phyloP scores from a whole-genome alignment of 1,140 invertebrate genomes.

The Cydia fagiglandana region DNA sequence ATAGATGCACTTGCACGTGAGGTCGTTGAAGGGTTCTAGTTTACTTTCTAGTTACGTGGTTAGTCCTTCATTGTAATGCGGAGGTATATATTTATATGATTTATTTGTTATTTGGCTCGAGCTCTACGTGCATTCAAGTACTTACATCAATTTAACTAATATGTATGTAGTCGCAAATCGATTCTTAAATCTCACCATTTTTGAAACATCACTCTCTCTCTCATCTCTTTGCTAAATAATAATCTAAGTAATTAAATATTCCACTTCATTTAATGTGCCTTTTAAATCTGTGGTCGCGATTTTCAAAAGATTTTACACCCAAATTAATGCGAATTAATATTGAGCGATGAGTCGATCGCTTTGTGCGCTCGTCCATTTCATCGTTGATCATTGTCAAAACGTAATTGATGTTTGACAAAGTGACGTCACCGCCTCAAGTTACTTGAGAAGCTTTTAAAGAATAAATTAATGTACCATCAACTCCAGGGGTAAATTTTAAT shows the following conservation, averaged over 20 bases:
- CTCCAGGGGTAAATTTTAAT: conserved; percentile 51
- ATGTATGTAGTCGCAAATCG: no score
- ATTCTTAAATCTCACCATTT: background rate
- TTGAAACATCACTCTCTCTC: no score
- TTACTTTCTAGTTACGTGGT: conserved; percentile 39
- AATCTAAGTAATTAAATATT: background rate
- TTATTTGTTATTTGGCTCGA: no score
- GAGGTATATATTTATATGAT: background rate
- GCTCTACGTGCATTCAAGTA: background rate
- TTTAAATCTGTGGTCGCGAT: conserved; percentile 3
- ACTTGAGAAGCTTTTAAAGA: conserved; percentile 68
- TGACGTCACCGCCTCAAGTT: conserved; percentile 65
- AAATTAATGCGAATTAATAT: conserved; percentile 22
- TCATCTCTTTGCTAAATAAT: background rate
- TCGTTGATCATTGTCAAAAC: conserved; percentile 73
- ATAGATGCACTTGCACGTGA: conserved; percentile 47
- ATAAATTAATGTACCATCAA: conserved; percentile 66
- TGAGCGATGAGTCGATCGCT: conserved; percentile 26
- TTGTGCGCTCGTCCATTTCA: conserved; percentile 49
- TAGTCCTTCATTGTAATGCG: conserved; percentile 29
- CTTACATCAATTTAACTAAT: background rate
- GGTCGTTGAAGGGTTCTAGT: conserved; percentile 33
- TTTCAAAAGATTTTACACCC: conserved; percentile 10
- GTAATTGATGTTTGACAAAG: conserved; percentile 76
- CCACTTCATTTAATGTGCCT: conserved; percentile 20